phyloP scores from a whole-genome alignment of 2,113 vertebrate species.

The Dipodomys merriami region DNA sequence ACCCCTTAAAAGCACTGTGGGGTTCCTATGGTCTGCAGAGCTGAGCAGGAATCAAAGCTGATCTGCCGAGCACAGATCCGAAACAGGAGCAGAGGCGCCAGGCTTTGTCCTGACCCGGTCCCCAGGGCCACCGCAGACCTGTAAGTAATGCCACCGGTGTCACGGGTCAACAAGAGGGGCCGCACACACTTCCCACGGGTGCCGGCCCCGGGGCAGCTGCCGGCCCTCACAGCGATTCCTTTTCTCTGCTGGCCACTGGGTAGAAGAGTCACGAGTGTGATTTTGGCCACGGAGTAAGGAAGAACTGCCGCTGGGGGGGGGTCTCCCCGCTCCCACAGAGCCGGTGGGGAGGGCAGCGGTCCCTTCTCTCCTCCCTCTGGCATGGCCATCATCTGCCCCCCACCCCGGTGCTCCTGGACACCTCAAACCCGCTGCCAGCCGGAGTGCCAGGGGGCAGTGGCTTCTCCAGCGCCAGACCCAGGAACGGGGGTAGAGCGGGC shows the following conservation, averaged over 20 bases:
- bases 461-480: not conserved
- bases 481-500: not conserved
- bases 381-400: too few relatives aligned
- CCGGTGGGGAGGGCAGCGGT: not conserved
- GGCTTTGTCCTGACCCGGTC: too few relatives aligned
- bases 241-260: not conserved
- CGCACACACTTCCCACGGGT: not conserved
- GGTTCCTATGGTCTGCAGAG: too few relatives aligned
- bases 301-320: too few relatives aligned
- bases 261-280: accelerated
- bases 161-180: not conserved
- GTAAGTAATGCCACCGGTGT: too few relatives aligned
- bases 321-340: too few relatives aligned
- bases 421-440: not conserved
- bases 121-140: too few relatives aligned
- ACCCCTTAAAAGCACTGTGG: too few relatives aligned
- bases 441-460: not conserved
- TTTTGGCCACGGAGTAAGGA: not conserved
- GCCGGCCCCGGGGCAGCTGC: not conserved
- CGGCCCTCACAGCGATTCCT: too few relatives aligned
- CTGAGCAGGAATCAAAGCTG: too few relatives aligned
- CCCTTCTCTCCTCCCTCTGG: not conserved
- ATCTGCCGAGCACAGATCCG: too few relatives aligned
- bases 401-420: not conserved
- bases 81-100: too few relatives aligned